These are phyloP conservation scores for Diaperis boleti DNA, from an alignment of 2,888 invertebrate species.

Conservation along the genomic window DNA sequence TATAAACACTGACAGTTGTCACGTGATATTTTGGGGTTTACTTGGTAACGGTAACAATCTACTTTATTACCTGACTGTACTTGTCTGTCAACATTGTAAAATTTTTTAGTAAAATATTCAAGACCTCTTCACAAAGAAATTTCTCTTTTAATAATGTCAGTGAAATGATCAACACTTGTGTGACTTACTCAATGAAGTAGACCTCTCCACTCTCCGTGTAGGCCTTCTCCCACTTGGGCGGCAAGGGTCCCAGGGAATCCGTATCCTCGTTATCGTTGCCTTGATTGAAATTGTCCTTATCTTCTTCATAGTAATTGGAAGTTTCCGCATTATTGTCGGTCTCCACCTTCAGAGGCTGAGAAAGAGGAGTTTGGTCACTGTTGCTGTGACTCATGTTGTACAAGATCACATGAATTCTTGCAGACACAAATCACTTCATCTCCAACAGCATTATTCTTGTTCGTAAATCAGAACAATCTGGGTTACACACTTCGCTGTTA, in stretches of 20 bases:
- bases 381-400: conserved; percentile 64
- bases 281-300: conserved; percentile 59
- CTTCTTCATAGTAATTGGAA: conserved; percentile 59
- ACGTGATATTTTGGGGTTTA: too few relatives aligned
- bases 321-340: conserved; percentile 60
- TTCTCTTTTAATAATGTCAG: too few relatives aligned
- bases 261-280: conserved; percentile 73
- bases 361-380: conserved; percentile 63
- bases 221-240: conserved; percentile 97
- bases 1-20: too few relatives aligned
- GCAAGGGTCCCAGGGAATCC: conserved; percentile 90
- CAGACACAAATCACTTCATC: too few relatives aligned
- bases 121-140: too few relatives aligned
- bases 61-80: too few relatives aligned
- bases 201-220: conserved; percentile 97
- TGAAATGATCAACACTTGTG: background rate
- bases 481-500: background rate
- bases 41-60: too few relatives aligned
- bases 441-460: conserved; percentile 3
- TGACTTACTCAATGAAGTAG: conserved; percentile 94
- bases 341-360: conserved; percentile 64
- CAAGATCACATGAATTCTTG: too few relatives aligned
- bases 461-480: conserved; percentile 3
- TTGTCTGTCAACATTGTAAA: background rate
- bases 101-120: background rate